A percentile compares a stretch with the other conserved stretches of the same genome.
Evolutionary conservation across 2,888 invertebrate species (phyloP).

Genomic region (Eumacrocentrus americanus): DNA sequence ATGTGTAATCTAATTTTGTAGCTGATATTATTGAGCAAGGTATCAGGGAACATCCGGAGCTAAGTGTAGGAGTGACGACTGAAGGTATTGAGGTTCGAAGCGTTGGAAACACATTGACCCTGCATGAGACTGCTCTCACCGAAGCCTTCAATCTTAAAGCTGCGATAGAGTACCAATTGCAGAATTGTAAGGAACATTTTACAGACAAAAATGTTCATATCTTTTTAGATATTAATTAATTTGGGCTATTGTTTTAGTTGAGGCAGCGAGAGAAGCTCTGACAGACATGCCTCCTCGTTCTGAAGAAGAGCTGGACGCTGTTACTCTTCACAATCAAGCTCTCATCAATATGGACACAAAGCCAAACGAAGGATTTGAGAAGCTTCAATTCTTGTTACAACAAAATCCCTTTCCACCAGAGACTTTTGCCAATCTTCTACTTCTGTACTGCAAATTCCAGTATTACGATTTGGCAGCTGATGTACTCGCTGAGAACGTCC

Average conservation of each 20-base stretch:
- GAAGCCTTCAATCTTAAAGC: slow-evolving; percentile 99
- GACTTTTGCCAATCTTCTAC: slow-evolving; percentile 93
- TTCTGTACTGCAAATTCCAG: slow-evolving; percentile 96
- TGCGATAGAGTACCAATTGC: slow-evolving; percentile 94
- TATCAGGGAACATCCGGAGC: slow-evolving; percentile 94
- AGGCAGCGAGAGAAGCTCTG: slow-evolving; percentile 84
- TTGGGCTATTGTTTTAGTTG: slow-evolving; percentile 64
- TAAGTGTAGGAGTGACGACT: slow-evolving; percentile 96
- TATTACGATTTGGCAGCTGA: slow-evolving; percentile 98
- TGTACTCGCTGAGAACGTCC: slow-evolving; percentile 95
- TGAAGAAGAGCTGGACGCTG: slow-evolving; percentile 96
- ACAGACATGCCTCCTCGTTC: slow-evolving; percentile 91
- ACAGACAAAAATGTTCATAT: background rate
- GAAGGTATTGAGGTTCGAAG: slow-evolving; percentile 92
- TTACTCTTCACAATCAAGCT: slow-evolving; percentile 97
- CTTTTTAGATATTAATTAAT: slow-evolving; percentile 8
- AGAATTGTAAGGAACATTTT: slow-evolving; percentile 68
- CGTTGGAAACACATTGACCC: slow-evolving; percentile 91
- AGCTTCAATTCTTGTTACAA: slow-evolving; percentile 90
- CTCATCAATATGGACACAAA: slow-evolving; percentile 87
- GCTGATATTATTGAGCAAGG: slow-evolving; percentile 94
- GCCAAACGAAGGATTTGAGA: slow-evolving; percentile 93
- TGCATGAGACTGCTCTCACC: slow-evolving; percentile 95
- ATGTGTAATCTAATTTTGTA: slow-evolving; percentile 46
- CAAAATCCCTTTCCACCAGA: slow-evolving; percentile 97